Percentiles rank a stretch among this genome's conserved stretches.
These are phyloP conservation scores for Cyaniris semiargus DNA, from an alignment of 2,888 invertebrate genomes.

Conservation along the genomic window DNA sequence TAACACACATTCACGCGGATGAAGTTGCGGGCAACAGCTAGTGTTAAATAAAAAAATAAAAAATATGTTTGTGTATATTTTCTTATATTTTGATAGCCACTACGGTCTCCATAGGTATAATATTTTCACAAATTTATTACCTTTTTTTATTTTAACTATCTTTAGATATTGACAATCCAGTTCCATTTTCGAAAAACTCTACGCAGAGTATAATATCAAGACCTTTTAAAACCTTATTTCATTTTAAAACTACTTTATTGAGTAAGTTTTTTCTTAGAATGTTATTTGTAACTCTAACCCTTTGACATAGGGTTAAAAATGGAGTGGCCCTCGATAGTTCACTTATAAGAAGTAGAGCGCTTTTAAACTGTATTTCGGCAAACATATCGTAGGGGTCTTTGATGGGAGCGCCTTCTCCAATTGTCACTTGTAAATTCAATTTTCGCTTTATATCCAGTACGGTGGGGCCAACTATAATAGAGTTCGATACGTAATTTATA, in stretches of 20 bases:
- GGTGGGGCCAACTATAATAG: constrained; percentile 55
- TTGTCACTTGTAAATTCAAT: constrained; percentile 80
- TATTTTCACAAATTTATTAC: too few relatives aligned
- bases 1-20: too few relatives aligned
- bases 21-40: too few relatives aligned
- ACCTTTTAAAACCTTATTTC: constrained; percentile 8
- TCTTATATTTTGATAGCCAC: too few relatives aligned
- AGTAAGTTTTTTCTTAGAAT: background rate
- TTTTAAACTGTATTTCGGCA: constrained; percentile 69
- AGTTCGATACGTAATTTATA: constrained; percentile 41
- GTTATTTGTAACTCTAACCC: background rate
- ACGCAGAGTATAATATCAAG: background rate
- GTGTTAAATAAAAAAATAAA: too few relatives aligned
- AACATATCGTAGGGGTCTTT: constrained; percentile 72
- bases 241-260: constrained; percentile 18
- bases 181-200: background rate
- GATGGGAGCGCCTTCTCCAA: constrained; percentile 74
- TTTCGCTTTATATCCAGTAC: constrained; percentile 76
- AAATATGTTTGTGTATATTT: too few relatives aligned
- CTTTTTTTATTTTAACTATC: too few relatives aligned
- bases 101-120: too few relatives aligned
- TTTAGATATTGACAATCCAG: too few relatives aligned
- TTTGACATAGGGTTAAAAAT: constrained; percentile 19
- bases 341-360: constrained; percentile 53
- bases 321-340: constrained; percentile 25